Evolutionary conservation across 2,797 vertebrate species (phyloP).

Genomic region (Anniella stebbinsi): DNA sequence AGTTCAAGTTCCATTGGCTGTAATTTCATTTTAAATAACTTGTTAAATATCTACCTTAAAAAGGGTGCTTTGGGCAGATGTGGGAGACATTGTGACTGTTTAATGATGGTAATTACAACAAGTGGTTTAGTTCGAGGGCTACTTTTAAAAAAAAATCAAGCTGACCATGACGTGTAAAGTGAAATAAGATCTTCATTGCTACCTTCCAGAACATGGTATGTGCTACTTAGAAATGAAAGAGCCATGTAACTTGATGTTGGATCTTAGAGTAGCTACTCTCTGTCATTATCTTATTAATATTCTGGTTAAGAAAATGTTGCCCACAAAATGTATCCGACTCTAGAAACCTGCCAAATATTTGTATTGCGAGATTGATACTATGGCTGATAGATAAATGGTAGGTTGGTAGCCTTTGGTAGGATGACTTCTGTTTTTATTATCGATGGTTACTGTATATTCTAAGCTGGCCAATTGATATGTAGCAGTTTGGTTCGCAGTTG

Average conservation of each 20-base stretch:
- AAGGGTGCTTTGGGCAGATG: slow-evolving; percentile 41
- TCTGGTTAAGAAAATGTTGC: not conserved
- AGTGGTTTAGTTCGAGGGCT: slow-evolving; percentile 37
- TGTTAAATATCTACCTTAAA: slow-evolving; percentile 24
- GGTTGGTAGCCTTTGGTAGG: not conserved
- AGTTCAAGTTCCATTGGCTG: slow-evolving; percentile 38
- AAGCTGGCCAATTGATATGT: not conserved
- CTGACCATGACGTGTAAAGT: slow-evolving; percentile 14
- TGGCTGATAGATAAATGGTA: not conserved
- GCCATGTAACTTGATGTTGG: slow-evolving; percentile 7
- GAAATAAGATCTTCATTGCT: slow-evolving; percentile 12
- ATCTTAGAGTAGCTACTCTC: not conserved
- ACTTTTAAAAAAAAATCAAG: slow-evolving; percentile 35
- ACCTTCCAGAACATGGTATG: slow-evolving; percentile 39
- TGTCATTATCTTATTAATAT: not conserved
- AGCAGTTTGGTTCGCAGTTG: not conserved
- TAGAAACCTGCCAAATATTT: not conserved
- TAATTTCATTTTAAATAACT: slow-evolving; percentile 35
- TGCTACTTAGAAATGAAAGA: slow-evolving; percentile 46
- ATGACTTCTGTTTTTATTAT: slow-evolving; percentile 12
- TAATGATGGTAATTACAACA: slow-evolving; percentile 44
- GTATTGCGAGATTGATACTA: slow-evolving; percentile 24
- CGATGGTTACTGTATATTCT: not conserved
- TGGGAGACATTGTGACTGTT: slow-evolving; percentile 10
- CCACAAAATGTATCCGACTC: slow-evolving; percentile 20